Percentiles rank a stretch among this genome's conserved stretches.
Conservation (phyloP, 1,140 invertebrate species). For the Drosophila ercepeae region DNA sequence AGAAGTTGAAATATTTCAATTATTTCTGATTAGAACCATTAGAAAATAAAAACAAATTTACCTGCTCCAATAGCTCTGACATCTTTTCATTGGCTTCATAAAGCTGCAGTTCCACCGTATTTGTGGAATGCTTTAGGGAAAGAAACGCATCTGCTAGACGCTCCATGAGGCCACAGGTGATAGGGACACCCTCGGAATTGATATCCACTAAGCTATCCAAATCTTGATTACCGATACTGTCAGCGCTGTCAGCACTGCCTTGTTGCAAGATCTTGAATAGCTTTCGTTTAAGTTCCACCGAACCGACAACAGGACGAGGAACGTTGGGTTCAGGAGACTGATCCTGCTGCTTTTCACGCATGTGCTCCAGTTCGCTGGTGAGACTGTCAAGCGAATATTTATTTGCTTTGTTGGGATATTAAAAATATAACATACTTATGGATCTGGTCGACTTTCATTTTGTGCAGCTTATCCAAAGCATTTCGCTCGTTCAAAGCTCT, state of each 20-base stretch:
- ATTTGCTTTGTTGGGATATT: not conserved
- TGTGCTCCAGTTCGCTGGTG: slow-evolving; percentile 61
- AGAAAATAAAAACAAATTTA: slow-evolving; percentile 19
- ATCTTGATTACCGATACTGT: slow-evolving; percentile 41
- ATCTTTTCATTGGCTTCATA: slow-evolving; percentile 84
- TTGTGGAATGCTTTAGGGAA: slow-evolving; percentile 69
- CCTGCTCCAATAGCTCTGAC: slow-evolving; percentile 77
- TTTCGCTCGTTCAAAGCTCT: slow-evolving; percentile 72
- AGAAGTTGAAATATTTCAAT: not conserved
- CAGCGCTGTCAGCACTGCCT: slow-evolving; percentile 51
- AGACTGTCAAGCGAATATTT: slow-evolving; percentile 38
- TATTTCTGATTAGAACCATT: not conserved
- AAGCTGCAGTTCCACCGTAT: slow-evolving; percentile 75
- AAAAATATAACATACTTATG: slow-evolving; percentile 43
- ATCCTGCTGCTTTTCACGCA: slow-evolving; percentile 66
- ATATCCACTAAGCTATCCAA: slow-evolving; percentile 77
- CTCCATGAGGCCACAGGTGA: slow-evolving; percentile 66
- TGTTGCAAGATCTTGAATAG: slow-evolving; percentile 73
- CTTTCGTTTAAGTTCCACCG: slow-evolving; percentile 68
- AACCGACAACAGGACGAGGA: slow-evolving; percentile 33
- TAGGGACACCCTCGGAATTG: slow-evolving; percentile 34
- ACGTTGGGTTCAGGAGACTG: not conserved
- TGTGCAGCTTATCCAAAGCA: slow-evolving; percentile 76
- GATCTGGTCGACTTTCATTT: slow-evolving; percentile 81
- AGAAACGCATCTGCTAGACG: slow-evolving; percentile 74